These are phyloP conservation scores for Rutilus rutilus DNA, from an alignment of 2,113 vertebrate species.

Conservation along the genomic window DNA sequence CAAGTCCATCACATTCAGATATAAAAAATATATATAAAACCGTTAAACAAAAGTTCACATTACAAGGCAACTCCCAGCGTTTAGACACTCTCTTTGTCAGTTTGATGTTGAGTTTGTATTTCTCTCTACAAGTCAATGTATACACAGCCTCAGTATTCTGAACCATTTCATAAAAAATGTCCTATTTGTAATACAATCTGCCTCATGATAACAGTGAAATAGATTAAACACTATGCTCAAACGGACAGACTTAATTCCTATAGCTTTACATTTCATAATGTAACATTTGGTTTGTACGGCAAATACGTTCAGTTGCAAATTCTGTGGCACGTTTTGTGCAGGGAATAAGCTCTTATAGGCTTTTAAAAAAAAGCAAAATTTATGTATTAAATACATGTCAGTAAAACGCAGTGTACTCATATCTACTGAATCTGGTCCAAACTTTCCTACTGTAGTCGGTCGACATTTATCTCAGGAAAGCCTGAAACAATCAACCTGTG, in stretches of 20 bases:
- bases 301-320: neutral
- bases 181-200: neutral
- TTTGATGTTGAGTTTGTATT: neutral
- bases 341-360: neutral
- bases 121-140: neutral
- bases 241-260: neutral
- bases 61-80: conserved; percentile 47
- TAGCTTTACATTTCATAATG: neutral
- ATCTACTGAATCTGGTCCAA: neutral
- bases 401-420: neutral
- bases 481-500: neutral
- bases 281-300: conserved; percentile 11
- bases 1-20: conserved; percentile 53
- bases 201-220: neutral
- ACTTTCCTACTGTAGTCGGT: neutral
- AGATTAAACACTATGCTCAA: neutral
- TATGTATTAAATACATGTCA: neutral
- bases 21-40: conserved; percentile 66
- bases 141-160: neutral
- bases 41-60: conserved; percentile 62
- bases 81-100: conserved; percentile 12
- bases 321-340: neutral
- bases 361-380: neutral
- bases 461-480: neutral
- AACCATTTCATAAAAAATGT: neutral